Conservation (phyloP, 2,888 invertebrate genomes). For the Camponotus fellah region DNA sequence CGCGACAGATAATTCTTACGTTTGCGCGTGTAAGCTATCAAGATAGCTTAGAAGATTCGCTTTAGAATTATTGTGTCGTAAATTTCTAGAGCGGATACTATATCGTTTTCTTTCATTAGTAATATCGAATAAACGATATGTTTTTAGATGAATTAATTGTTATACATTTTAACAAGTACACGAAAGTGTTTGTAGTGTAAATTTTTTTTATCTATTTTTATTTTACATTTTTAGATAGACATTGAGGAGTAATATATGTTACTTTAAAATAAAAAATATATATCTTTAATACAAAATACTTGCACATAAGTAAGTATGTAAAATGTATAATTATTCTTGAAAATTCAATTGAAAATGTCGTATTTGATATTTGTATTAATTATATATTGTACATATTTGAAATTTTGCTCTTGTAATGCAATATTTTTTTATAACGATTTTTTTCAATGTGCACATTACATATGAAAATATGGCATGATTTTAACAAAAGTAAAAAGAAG, state of each 20-base stretch:
- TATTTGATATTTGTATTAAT: too few relatives aligned
- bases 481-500: neutral
- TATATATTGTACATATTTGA: neutral
- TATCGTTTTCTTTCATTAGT: neutral
- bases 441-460: neutral
- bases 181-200: too few relatives aligned
- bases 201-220: too few relatives aligned
- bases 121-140: neutral
- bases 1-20: constrained; percentile 19
- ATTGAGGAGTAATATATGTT: too few relatives aligned
- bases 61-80: constrained; percentile 16
- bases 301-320: too few relatives aligned
- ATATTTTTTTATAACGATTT: neutral
- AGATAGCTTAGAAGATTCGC: neutral
- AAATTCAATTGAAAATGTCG: too few relatives aligned
- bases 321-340: too few relatives aligned
- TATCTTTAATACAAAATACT: too few relatives aligned
- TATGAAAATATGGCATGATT: neutral
- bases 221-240: too few relatives aligned
- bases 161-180: too few relatives aligned
- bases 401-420: neutral
- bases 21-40: neutral
- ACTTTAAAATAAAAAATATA: too few relatives aligned
- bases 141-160: too few relatives aligned
- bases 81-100: neutral